Base-by-base conservation (phyloP, 2,113 vertebrate species). In the Corythoichthys intestinalis region DNA sequence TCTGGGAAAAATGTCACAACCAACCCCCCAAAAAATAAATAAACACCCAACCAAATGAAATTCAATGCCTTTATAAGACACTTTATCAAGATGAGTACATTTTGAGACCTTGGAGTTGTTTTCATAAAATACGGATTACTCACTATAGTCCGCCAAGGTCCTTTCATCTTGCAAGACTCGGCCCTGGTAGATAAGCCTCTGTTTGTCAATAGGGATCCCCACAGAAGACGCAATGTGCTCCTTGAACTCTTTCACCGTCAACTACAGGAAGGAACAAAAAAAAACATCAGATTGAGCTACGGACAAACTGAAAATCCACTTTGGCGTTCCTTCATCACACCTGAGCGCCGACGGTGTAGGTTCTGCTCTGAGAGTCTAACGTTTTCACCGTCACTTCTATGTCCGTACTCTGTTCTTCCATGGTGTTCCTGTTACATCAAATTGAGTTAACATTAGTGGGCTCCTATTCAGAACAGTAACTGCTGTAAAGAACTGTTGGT, bases 161-260 rank as follows among this genome's bases (percentile, higher is more conserved):
- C 93, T 93, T 52, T 96, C 95, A 76, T 97, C 95, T 81, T 96
- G 95, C 68, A 96, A 84, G 67, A 97, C 95, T 65, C 95, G 87
- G 9, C 95, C 95, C 87, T 97, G 95, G 70, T 97, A 97, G 76
- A 97, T 97, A 72, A 97, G 93, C 65, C 95, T 91, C 66, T 97
- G 95, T 81, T 96, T 97, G 80, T 97, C 94, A 14, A 94, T 90
- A 0, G 94, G 93, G 63, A 97, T 96, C 20, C 89, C 94, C 70
- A 96, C 95, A 1, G 94, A 93, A 13, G 92, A 81, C 0, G 95
- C 93, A 44, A 97, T 96, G 73, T 95, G 93, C 78, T 96, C 94
- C 81, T 97, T 97, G 83, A 97, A 97, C 69, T 95, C 93, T 73
- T 94, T 95, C 62, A 97, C 94, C 0, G 94, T 96, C 89, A 95